A percentile compares a stretch with the other conserved stretches of the same genome.
Conservation (phyloP, 2,888 invertebrate species). For the Sipunculus nudus region DNA sequence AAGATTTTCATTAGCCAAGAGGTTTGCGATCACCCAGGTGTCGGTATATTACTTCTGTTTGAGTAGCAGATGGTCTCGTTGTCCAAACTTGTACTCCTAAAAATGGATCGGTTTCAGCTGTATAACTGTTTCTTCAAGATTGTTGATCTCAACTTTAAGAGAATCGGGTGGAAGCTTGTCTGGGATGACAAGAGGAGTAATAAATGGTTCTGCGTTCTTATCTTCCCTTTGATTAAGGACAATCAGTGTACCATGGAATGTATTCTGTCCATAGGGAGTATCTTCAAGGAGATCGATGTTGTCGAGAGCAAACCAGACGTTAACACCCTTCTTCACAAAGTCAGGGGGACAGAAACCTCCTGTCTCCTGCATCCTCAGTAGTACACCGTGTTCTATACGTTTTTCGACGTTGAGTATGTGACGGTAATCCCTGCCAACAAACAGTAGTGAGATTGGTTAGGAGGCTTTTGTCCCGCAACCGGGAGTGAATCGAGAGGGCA, state of each 20-base stretch:
- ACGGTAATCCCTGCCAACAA: constrained; percentile 9
- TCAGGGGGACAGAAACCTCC: constrained; percentile 25
- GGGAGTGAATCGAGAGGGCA: constrained; percentile 10
- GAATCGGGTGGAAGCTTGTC: constrained; percentile 18
- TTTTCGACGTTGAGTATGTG: constrained; percentile 14
- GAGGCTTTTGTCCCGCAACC: constrained; percentile 8
- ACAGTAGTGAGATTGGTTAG: constrained; percentile 14
- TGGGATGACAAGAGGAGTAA: constrained; percentile 20
- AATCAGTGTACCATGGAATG: constrained; percentile 18
- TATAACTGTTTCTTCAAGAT: constrained; percentile 14
- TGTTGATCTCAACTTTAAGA: constrained; percentile 12
- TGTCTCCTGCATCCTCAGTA: constrained; percentile 6
- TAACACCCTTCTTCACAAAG: constrained; percentile 25
- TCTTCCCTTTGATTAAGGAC: constrained; percentile 18
- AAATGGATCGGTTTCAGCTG: not conserved
- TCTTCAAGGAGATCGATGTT: constrained; percentile 30
- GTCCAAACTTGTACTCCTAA: not conserved
- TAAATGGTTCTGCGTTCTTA: constrained; percentile 26
- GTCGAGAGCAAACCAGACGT: constrained; percentile 32
- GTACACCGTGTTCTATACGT: constrained; percentile 22
- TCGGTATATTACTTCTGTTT: no score
- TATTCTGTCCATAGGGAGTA: constrained; percentile 9
- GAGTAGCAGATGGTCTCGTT: not conserved
- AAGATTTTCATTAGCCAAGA: not conserved
- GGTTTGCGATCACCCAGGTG: not conserved